Base-by-base conservation (phyloP, 2,113 vertebrate species). In the Pheucticus melanocephalus region DNA sequence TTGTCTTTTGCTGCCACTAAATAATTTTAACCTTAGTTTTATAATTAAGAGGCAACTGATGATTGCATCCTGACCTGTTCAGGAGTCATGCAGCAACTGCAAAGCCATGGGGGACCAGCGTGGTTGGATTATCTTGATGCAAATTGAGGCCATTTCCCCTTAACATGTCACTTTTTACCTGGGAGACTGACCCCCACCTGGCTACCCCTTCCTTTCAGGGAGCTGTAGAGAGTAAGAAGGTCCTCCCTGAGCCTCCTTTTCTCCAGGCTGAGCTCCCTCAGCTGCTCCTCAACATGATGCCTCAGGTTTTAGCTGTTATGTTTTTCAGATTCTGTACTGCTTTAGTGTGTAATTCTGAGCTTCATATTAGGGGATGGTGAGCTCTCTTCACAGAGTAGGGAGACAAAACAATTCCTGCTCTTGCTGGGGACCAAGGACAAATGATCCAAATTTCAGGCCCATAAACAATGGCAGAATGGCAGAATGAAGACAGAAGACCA, bases 61-160 rank as follows among this genome's bases (percentile, higher is more conserved):
- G 18, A 22, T 63, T 81, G 21, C 18, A 54, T 21, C 45, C 45
- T 47, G 33, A 15, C 23, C 11, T 13, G 39, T 35, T 20, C 54
- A 63, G 47, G 25, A 73, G 20, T 7, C 77, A 39, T 23, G n/a
- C 39, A 72, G 25, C 7, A 27, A 5, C 39, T 40, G 25, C 15
- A 33, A 82, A 76, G 15, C 25, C 9, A 1, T 0, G 2, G 11
- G 27, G 28, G 21, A 37, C 12, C 39, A 56, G 18, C 0, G 0
- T 8, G 5, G 20, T 28, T 44, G 44, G 48, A 65, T 33, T 53
- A n/a, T 48, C 17, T 35, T 6, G 6, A 33, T 66, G 31, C 5
- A 88, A 61, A 24, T 11, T 65, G 76, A 79, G 25, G 31, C 76
- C 48, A 65, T 44, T 65, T 65, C 12, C 39, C 20, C 15, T 65